phyloP scores from a whole-genome alignment of 2,797 vertebrate genomes.

The Clarias pachynema region DNA sequence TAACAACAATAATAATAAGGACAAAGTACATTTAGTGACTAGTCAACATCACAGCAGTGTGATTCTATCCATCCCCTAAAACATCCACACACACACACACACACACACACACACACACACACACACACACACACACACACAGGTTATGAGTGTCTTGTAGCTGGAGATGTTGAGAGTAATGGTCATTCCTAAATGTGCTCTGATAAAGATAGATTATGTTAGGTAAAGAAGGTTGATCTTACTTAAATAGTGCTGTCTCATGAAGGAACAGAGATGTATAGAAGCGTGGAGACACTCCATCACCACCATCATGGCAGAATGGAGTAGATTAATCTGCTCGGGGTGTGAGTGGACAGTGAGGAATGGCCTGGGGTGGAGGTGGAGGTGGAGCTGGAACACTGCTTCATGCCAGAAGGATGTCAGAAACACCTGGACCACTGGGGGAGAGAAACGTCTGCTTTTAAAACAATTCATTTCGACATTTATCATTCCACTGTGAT shows the following conservation, averaged over 20 bases:
- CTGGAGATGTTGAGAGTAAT: not conserved
- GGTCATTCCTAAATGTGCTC: not conserved
- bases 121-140: not conserved
- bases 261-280: slow-evolving; percentile 34
- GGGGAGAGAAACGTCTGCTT: slow-evolving; percentile 20
- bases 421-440: slow-evolving; percentile 38
- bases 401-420: slow-evolving; percentile 41
- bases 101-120: slow-evolving; percentile 2
- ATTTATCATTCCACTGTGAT: not conserved
- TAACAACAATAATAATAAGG: not conserved
- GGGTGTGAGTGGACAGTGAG: slow-evolving; percentile 53
- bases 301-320: slow-evolving; percentile 7
- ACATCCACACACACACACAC: not conserved
- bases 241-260: slow-evolving; percentile 28
- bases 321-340: slow-evolving; percentile 50
- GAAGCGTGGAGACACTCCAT: slow-evolving; percentile 21
- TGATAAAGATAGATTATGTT: slow-evolving; percentile 6
- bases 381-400: slow-evolving; percentile 47
- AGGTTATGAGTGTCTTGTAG: not conserved
- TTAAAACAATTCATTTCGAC: not conserved
- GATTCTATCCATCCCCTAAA: not conserved
- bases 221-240: slow-evolving; percentile 39
- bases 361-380: slow-evolving; percentile 50
- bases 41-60: not conserved
- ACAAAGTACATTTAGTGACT: not conserved